Base-by-base conservation (phyloP, 1,140 invertebrate genomes). In the Pogonognathellus flavescens region DNA sequence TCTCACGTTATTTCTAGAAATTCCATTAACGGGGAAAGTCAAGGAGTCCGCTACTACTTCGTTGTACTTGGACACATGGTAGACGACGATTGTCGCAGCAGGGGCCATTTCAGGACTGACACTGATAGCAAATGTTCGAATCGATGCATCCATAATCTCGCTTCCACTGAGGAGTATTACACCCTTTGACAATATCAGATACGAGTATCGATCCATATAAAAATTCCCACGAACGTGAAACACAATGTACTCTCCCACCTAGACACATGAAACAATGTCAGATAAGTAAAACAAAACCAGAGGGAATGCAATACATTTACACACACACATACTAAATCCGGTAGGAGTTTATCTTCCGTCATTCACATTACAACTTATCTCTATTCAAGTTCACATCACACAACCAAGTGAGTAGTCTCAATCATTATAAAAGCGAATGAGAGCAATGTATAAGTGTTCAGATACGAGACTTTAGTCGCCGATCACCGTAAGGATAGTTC, bases 51-150 rank as follows among this genome's bases (percentile, higher is more conserved):
- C 95, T 0, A 98, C 93, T 3, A 99, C 94, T 88, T 96, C 2
- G 83, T 96, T 96, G 89, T 96, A 94, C 59, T 93, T 92, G 8
- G 94, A 94, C 0, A 98, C 93, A 89, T 96, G 94, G 92, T 97
- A 99, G 11, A 98, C 96, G 13, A 99, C 93, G 13, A 97, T 93
- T 0, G 96, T 97, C 0, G 97, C 94, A 22, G 95, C 94, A 0
- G 97, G 97, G 11, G 97, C 96, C 97, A 99, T 98, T 92, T 98
- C 97, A 0, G 97, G 93, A 25, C 96, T 96, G 7, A 99, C 90
- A 49, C 82, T 59, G 14, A 87, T 84, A 6, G 87, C 87, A 83
- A 88, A 88, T n/a, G 87, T 88, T 62, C 81, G 81, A 20, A 88
- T 86, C 25, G 83, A 85, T 41, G 87, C 70, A 53, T 88, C 80